Evolutionary conservation across 1,140 invertebrate species (phyloP).

Genomic region (Caenorhabditis latens): DNA sequence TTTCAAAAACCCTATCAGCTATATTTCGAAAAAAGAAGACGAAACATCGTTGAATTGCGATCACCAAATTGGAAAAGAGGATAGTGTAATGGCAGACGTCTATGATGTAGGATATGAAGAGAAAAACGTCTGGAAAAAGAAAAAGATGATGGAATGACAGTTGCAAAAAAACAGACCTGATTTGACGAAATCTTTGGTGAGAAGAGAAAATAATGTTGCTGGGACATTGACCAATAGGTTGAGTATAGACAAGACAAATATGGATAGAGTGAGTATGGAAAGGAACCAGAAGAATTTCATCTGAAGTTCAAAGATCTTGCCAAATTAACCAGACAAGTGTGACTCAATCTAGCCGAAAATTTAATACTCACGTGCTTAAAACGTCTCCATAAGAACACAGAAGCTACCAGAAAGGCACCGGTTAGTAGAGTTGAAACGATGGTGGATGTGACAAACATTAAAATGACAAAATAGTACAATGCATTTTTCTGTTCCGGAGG

Average conservation of each 20-base stretch:
- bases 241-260: slow-evolving; percentile 1
- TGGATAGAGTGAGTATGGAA: background rate
- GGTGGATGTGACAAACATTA: background rate
- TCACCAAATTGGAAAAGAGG: slow-evolving; percentile 18
- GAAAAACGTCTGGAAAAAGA: slow-evolving; percentile 36
- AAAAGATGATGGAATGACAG: background rate
- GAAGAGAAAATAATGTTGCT: slow-evolving; percentile 9
- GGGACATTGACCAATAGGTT: slow-evolving; percentile 21
- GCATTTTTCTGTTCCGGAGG: slow-evolving; percentile 6
- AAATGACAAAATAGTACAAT: background rate
- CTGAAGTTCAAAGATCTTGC: background rate
- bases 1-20: slow-evolving; percentile 1
- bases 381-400: background rate
- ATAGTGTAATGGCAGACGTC: slow-evolving; percentile 41
- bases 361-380: background rate
- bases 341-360: background rate
- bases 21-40: slow-evolving; percentile 34
- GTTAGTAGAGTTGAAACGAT: background rate
- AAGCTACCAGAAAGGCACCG: background rate
- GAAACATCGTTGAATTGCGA: slow-evolving; percentile 24
- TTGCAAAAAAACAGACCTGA: background rate
- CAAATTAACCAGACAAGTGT: too few relatives aligned
- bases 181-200: slow-evolving; percentile 23
- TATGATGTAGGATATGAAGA: slow-evolving; percentile 24
- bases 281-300: slow-evolving; percentile 39